phyloP scores from a whole-genome alignment of 2,113 vertebrate genomes.

The Ctenomys sociabilis region DNA sequence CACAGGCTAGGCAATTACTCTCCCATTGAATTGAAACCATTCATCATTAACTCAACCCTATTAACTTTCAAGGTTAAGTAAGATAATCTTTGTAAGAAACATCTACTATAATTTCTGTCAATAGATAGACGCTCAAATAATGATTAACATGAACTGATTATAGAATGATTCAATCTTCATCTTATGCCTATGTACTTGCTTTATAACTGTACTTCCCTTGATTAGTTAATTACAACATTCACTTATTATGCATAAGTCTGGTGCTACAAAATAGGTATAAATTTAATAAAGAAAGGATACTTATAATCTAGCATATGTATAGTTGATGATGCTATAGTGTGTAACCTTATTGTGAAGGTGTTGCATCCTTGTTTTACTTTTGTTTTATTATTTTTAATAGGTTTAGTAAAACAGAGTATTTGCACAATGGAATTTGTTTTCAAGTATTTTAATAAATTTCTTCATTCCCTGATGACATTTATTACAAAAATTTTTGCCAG shows the following conservation, averaged over 20 bases:
- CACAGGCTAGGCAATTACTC: neutral
- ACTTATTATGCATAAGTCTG: neutral
- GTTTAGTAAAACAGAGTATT: neutral
- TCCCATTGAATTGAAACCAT: neutral
- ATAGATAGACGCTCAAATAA: neutral
- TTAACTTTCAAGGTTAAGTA: conserved; percentile 10
- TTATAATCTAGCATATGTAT: neutral
- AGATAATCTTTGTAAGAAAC: conserved; percentile 32
- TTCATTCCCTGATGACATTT: conserved; percentile 5
- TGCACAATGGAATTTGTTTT: conserved; percentile 48
- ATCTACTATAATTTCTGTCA: neutral
- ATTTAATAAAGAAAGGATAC: neutral
- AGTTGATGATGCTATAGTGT: neutral
- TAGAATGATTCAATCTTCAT: neutral
- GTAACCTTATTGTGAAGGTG: neutral
- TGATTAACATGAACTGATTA: neutral
- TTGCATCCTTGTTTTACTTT: neutral
- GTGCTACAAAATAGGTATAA: neutral
- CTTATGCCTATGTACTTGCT: neutral
- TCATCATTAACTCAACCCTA: neutral
- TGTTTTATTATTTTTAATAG: conserved; percentile 56
- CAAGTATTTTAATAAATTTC: conserved; percentile 57
- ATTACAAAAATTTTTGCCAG: neutral
- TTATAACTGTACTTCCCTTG: neutral
- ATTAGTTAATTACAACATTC: conserved; percentile 1